A percentile compares a stretch with the other conserved stretches of the same genome.
phyloP scores from a whole-genome alignment of 2,888 invertebrate species.

The Melipona bicolor region DNA sequence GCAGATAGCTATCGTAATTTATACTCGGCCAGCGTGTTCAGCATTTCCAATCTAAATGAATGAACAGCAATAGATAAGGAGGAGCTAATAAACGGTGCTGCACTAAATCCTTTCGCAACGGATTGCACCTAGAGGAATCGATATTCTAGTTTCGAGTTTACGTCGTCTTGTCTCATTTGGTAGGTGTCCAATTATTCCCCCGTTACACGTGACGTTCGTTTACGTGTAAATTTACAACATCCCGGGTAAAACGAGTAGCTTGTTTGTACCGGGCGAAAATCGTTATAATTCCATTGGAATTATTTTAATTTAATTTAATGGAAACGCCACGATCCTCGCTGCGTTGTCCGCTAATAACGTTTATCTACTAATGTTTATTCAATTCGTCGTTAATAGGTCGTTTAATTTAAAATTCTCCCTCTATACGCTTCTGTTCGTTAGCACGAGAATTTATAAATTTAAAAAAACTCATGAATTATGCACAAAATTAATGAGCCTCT shows the following conservation, averaged over 20 bases:
- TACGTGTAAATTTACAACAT: no score
- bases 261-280: neutral
- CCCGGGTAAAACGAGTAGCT: neutral
- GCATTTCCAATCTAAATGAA: conserved; percentile 67
- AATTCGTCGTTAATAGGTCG: neutral
- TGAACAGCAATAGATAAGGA: conserved; percentile 61
- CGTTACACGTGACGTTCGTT: neutral
- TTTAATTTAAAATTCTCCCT: no score
- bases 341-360: neutral
- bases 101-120: conserved; percentile 47
- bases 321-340: neutral
- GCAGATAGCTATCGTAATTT: conserved; percentile 71
- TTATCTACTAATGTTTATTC: neutral
- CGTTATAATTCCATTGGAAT: neutral
- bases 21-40: conserved; percentile 63
- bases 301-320: no score
- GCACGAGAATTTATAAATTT: no score
- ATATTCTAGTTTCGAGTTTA: conserved; percentile 21
- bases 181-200: neutral
- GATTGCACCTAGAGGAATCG: conserved; percentile 36
- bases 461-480: no score
- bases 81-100: conserved; percentile 57
- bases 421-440: no score
- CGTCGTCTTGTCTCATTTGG: conserved; percentile 19
- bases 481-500: no score